Conservation (phyloP, 2,113 vertebrate species). For the Saccopteryx bilineata region DNA sequence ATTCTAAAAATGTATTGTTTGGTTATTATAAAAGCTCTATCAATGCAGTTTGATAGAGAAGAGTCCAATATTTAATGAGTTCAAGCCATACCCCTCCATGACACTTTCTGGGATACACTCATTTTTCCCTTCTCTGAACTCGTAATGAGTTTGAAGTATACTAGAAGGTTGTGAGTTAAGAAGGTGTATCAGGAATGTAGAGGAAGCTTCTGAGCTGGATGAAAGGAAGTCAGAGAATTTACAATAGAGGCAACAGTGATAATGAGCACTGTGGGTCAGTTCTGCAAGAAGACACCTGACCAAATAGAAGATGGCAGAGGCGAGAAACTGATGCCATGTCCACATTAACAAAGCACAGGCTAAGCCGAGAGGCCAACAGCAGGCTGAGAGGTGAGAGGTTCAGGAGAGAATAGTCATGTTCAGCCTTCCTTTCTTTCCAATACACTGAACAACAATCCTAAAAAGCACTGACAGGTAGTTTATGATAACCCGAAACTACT, state of each 20-base stretch:
- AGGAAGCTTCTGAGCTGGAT: not conserved
- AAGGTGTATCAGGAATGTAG: not conserved
- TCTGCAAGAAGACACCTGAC: not conserved
- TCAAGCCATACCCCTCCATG: not conserved
- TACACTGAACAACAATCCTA: not conserved
- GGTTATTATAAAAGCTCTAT: not conserved
- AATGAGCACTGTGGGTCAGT: not conserved
- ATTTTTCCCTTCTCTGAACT: not conserved
- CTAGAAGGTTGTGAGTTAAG: not conserved
- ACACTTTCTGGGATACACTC: not conserved
- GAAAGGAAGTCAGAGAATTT: not conserved
- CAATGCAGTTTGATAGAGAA: not conserved
- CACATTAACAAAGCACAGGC: not conserved
- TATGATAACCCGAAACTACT: constrained; percentile 63
- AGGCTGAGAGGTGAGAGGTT: not conserved
- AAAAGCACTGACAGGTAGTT: constrained; percentile 1
- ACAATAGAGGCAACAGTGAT: not conserved
- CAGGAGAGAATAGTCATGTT: not conserved
- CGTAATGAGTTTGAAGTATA: not conserved
- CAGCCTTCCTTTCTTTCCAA: not conserved
- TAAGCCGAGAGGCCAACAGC: not conserved
- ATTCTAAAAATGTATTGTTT: not conserved
- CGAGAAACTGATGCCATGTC: not conserved
- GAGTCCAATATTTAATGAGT: not conserved
- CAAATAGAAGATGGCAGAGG: not conserved